These are phyloP conservation scores for Gopherus evgoodei DNA, from an alignment of 2,113 vertebrate genomes.

Conservation along the genomic window DNA sequence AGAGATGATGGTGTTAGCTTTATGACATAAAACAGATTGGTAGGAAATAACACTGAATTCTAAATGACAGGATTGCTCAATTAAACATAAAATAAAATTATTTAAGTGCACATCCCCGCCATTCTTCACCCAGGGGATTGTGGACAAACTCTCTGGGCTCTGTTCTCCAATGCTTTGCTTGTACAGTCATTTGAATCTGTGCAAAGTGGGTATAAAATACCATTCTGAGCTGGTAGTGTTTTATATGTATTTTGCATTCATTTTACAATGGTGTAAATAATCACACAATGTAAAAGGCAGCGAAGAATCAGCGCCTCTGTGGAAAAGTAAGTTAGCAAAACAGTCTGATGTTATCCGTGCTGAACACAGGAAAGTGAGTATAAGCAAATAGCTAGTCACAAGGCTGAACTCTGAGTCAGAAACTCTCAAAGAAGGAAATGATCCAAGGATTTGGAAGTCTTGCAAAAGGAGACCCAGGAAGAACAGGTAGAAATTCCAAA, in stretches of 20 bases:
- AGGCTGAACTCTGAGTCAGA: neutral
- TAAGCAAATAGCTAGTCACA: neutral
- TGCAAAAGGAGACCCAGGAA: neutral
- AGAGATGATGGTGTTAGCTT: neutral
- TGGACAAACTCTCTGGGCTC: neutral
- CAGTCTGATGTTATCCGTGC: neutral
- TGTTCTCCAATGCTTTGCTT: neutral
- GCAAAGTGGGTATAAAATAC: neutral
- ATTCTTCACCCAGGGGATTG: neutral
- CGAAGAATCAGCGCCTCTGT: neutral
- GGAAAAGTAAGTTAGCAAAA: neutral
- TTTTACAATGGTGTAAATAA: neutral
- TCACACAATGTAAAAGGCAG: neutral
- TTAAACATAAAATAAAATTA: neutral
- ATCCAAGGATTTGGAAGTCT: neutral
- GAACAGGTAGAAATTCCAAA: neutral
- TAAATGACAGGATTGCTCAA: neutral
- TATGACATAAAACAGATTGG: neutral
- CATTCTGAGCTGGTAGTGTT: neutral
- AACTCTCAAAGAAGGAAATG: neutral
- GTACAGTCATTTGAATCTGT: neutral
- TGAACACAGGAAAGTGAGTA: neutral
- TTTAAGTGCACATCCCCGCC: neutral
- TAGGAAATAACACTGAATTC: neutral
- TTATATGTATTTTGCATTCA: neutral